Evolutionary conservation across 2,113 vertebrate species (phyloP).

Genomic region (Atractosteus spatula): DNA sequence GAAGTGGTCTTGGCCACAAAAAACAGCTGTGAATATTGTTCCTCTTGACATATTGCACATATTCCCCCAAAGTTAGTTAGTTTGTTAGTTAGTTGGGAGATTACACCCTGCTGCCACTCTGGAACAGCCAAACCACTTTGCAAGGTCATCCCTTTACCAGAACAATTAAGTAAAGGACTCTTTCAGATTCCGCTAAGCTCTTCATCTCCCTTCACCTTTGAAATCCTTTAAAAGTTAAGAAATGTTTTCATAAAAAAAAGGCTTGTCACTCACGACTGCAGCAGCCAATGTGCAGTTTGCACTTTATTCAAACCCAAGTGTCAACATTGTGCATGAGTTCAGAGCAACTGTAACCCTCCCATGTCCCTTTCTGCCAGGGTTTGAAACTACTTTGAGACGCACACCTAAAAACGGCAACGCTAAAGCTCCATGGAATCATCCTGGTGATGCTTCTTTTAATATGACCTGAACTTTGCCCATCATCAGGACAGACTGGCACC

Average conservation of each 20-base stretch:
- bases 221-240: conserved; percentile 3
- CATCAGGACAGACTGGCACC: too few species aligned
- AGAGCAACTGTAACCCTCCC: background rate
- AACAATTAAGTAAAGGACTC: conserved; percentile 18
- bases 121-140: background rate
- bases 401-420: background rate
- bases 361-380: background rate
- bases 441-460: too few species aligned
- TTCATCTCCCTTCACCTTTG: conserved; percentile 4
- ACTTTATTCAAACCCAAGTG: conserved; percentile 8
- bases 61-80: background rate
- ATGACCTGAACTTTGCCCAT: too few species aligned
- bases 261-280: too few species aligned
- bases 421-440: background rate
- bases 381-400: background rate
- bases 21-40: conserved; percentile 15
- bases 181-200: conserved; percentile 2
- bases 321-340: conserved; percentile 16
- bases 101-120: background rate
- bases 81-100: too few species aligned
- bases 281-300: too few species aligned
- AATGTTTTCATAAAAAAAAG: background rate
- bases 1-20: conserved; percentile 26
- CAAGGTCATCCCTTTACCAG: conserved; percentile 1
- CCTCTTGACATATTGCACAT: conserved; percentile 10